Percentiles rank a stretch among this genome's conserved stretches.
These are phyloP conservation scores for Oikopleura dioica DNA, from an alignment of 23 tunicate species.

Conservation along the genomic window DNA sequence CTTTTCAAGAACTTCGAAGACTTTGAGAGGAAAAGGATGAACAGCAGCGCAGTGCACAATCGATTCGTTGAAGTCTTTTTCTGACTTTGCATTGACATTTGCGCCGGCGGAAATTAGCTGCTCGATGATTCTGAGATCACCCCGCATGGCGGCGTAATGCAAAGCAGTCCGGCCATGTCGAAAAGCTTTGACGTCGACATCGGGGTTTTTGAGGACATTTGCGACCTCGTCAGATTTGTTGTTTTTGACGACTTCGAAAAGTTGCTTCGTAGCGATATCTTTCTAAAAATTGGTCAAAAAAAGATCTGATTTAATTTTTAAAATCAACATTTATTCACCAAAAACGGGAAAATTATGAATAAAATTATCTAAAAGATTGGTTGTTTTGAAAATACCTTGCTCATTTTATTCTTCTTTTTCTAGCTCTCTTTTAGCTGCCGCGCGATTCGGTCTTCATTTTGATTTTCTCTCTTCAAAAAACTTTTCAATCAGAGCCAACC, in stretches of 20 bases:
- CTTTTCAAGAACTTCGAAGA: background rate
- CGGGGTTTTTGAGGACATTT: background rate
- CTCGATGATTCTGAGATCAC: background rate
- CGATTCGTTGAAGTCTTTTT: background rate
- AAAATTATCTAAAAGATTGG: too few relatives aligned
- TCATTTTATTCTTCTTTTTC: too few relatives aligned
- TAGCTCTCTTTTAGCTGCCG: too few relatives aligned
- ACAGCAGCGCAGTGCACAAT: slow-evolving; percentile 12
- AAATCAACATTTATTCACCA: too few relatives aligned
- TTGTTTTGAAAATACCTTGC: too few relatives aligned
- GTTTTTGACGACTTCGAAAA: background rate
- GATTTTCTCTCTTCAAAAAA: too few relatives aligned
- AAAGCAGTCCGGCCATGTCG: background rate
- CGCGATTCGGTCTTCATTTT: too few relatives aligned
- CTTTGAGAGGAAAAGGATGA: background rate
- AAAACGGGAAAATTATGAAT: too few relatives aligned
- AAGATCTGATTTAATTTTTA: too few relatives aligned
- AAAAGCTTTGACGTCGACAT: background rate
- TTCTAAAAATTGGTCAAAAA: too few relatives aligned
- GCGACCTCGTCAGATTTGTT: background rate
- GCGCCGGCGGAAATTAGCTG: background rate
- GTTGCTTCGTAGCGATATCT: too few relatives aligned
- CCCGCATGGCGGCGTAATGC: background rate
- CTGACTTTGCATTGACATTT: background rate
- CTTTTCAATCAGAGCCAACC: too few relatives aligned